Base-by-base conservation (phyloP, 2,888 invertebrate species). In the Vannuccia rotundouncinata region DNA sequence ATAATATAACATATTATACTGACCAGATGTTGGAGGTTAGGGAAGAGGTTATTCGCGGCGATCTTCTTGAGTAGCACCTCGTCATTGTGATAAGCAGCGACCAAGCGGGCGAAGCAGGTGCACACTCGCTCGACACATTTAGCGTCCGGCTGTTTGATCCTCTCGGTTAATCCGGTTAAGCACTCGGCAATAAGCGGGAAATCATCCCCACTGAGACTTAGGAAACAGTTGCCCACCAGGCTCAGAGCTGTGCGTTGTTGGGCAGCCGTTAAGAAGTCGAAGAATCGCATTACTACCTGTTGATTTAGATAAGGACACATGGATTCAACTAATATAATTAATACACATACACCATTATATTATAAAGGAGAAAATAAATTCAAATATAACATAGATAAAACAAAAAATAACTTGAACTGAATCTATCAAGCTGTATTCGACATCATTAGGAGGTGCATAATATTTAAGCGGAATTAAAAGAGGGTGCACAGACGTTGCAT, bases 121-220 rank as follows among this genome's bases (percentile, higher is more conserved):
- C 98, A 98, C 17, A 97, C 95, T 86, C 94, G 95, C 87, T 99
- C 99, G 66, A 98, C 95, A 81, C 95, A 95, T 87, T 97, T 97
- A 88, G 98, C 98, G 89, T 99, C 99, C 89, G 78, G 66, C 29
- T 78, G 78, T 29, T 78, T 78, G 1, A 78, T 27, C 25, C 78
- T 17, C 27, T 78, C 66, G 13, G 78, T 78, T 1, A 78, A 60
- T 13, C 66, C 66, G 29, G 27, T 60, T 10, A 78, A 28, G 5
- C 78, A 59, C 27, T 78, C 78, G 5, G 66, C 66, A 25, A 78
- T 78, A 25, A 60, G 66, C 45, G 59, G 59, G 60, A 78, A 78
- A 28, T 78, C 78, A 2, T 59, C 59, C 28, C 59, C 29, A 2
- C 28, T 60, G n/a, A 78, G 60, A 78, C 66, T 78, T 1, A 66